Evolutionary conservation across 1,140 invertebrate species (phyloP).

Genomic region (Drosophila chauvacae): DNA sequence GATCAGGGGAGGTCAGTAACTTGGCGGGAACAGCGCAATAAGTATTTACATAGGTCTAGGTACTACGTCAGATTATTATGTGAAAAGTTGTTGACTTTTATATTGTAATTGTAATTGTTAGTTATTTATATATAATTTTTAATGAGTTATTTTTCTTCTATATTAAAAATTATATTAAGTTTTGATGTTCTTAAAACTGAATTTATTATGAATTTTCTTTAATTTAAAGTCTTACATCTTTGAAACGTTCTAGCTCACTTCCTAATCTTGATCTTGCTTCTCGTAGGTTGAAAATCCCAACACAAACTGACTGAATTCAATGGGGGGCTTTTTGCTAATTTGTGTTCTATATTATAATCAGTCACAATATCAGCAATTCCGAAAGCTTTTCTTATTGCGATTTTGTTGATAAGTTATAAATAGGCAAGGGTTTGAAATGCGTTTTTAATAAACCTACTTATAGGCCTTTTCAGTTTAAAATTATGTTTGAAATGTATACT

Average conservation of each 20-base stretch:
- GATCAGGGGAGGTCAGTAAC: constrained; percentile 8
- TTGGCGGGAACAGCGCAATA: constrained; percentile 2
- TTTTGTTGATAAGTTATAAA: constrained; percentile 7
- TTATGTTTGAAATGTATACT: not conserved
- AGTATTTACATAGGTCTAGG: not conserved
- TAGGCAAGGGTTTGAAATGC: not conserved
- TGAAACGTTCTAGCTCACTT: not conserved
- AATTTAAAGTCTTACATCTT: constrained; percentile 9
- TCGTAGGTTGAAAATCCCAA: not conserved
- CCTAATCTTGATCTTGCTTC: not conserved
- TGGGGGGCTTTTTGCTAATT: not conserved
- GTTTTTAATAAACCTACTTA: not conserved
- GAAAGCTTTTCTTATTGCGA: not conserved
- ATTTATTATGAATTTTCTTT: not conserved
- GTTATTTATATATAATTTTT: not conserved
- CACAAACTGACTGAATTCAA: constrained; percentile 14
- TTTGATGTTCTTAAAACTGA: not conserved
- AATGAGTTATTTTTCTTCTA: no score
- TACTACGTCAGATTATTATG: not conserved
- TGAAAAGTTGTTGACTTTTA: not conserved
- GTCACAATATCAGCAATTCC: not conserved
- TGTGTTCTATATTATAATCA: not conserved
- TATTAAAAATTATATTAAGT: not conserved
- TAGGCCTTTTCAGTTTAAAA: no score
- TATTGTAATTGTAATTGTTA: not conserved